Base-by-base conservation (phyloP, 2,113 vertebrate genomes). In the Crotalus helleri region DNA sequence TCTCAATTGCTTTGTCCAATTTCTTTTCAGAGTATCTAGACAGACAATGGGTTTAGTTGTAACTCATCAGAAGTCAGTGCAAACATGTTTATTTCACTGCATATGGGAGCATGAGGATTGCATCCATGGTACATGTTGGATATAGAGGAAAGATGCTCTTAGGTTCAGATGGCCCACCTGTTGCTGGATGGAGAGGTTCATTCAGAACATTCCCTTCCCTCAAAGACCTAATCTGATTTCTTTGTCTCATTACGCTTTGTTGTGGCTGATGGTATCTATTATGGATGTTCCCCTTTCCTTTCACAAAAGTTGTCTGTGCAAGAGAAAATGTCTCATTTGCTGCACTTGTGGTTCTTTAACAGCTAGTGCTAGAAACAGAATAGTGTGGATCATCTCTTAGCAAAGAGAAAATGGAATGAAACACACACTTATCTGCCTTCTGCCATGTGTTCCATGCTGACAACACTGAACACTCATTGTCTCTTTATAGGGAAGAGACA, bases 1-100 rank as follows among this genome's bases (percentile, higher is more conserved):
- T 57, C 85, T 44, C 51, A 96, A 93, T 44, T 11, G 5, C 90
- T 96, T 93, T 92, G n/a, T 90, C 93, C 92, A 89, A 81, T 90
- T 39, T 69, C 19, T 51, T 94, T 94, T 93, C 89, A 94, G 93
- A 90, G 92, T 10, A 58, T 54, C 49, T 88, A 86, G 0, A 33
- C 51, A 92, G 74, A 59, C 87, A 92, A 93, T 93, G 88, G 49
- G 49, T 90, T 87, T 49, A 55, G 46, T 55, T 24, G 55, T 54
- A 90, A 93, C n/a, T 64, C 57, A 53, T 13, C 44, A 8, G 9
- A 90, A 53, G 57, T 54, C n/a, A 61, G 92, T 87, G 57, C 11
- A 33, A 93, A 53, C 85, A 86, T 87, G 46, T 61, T 74, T 90
- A 23, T 26, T 86, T 33, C n/a, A 29, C 17, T 19, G 15, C 53